Evolutionary conservation across 2,888 invertebrate genomes (phyloP).

Genomic region (Phortica okadai): DNA sequence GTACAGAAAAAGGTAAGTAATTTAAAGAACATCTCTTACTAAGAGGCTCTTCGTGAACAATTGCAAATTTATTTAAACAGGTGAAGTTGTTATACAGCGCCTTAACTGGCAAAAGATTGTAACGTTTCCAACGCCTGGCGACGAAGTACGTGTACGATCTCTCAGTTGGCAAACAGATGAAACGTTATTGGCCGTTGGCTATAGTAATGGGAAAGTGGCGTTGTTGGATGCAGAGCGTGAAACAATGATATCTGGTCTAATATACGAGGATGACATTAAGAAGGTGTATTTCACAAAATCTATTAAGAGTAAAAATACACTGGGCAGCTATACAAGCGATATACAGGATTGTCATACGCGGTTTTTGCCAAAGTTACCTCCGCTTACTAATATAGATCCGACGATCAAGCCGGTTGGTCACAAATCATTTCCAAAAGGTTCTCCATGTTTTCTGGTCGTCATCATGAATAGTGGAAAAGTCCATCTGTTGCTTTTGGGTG

Average conservation of each 20-base stretch:
- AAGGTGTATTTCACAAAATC: conserved; percentile 84
- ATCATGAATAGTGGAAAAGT: conserved; percentile 86
- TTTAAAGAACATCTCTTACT: conserved; percentile 14
- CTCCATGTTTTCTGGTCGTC: conserved; percentile 86
- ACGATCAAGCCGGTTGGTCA: conserved; percentile 77
- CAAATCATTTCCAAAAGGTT: conserved; percentile 80
- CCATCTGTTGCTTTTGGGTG: conserved; percentile 88
- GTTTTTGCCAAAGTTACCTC: conserved; percentile 80
- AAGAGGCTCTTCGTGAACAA: too few relatives aligned
- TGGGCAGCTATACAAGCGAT: conserved; percentile 57
- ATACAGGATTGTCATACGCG: conserved; percentile 59
- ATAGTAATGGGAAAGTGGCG: conserved; percentile 83
- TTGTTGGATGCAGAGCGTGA: conserved; percentile 92
- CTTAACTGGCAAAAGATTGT: conserved; percentile 96
- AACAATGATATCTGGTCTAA: conserved; percentile 83
- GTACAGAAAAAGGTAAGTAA: conserved; percentile 87
- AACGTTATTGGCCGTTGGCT: conserved; percentile 84
- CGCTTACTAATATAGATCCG: conserved; percentile 79
- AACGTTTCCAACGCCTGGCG: conserved; percentile 86
- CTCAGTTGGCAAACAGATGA: conserved; percentile 97
- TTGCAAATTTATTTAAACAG: conserved; percentile 75
- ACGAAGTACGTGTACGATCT: conserved; percentile 84
- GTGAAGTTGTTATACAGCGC: conserved; percentile 91
- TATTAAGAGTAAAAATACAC: conserved; percentile 61
- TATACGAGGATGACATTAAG: conserved; percentile 81